phyloP scores from a whole-genome alignment of 1,140 invertebrate genomes.

The Sarcophaga bullata region DNA sequence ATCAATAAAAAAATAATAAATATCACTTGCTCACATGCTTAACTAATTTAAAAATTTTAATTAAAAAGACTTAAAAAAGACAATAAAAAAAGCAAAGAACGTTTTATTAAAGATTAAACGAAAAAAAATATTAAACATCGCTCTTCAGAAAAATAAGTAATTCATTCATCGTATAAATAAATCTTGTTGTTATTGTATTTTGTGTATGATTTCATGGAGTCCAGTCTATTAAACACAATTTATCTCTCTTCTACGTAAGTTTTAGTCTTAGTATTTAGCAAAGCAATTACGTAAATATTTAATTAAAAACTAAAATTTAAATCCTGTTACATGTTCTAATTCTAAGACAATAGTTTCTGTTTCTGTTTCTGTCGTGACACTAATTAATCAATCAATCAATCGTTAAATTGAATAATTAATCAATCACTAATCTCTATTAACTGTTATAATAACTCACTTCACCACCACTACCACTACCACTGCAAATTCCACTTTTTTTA shows the following conservation, averaged over 20 bases:
- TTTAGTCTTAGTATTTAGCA: slow-evolving; percentile 17
- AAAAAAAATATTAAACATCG: background rate
- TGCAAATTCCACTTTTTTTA: background rate
- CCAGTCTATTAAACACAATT: background rate
- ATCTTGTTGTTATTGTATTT: background rate
- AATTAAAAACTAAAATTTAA: background rate
- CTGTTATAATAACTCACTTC: background rate
- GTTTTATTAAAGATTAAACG: background rate
- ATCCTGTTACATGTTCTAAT: slow-evolving; percentile 1
- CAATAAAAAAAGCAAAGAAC: background rate
- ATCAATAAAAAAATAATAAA: background rate
- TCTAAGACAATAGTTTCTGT: background rate
- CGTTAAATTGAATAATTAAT: background rate
- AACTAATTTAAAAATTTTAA: background rate
- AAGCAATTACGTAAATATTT: background rate
- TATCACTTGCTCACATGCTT: background rate
- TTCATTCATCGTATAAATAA: background rate
- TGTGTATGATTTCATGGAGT: slow-evolving; percentile 8
- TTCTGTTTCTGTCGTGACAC: background rate
- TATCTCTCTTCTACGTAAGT: slow-evolving; percentile 13
- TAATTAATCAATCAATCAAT: slow-evolving; percentile 13
- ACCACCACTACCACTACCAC: background rate
- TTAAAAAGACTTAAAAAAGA: background rate
- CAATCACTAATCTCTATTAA: background rate
- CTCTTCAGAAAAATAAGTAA: too few species aligned